Percentiles rank a stretch among this genome's conserved stretches.
These are phyloP conservation scores for Antheraea yamamai DNA, from an alignment of 2,888 invertebrate species.

Conservation along the genomic window DNA sequence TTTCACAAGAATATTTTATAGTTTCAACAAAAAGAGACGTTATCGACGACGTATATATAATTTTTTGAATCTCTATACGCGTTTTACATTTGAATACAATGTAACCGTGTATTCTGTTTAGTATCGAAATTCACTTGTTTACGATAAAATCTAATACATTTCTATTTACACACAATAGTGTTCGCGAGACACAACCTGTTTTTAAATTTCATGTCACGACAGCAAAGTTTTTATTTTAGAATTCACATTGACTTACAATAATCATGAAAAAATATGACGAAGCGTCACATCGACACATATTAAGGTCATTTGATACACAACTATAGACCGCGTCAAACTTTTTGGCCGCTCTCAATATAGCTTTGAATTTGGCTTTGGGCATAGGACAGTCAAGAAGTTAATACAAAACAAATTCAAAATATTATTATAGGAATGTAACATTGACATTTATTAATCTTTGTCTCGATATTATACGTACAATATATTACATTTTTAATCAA, in stretches of 20 bases:
- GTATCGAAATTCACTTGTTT: slow-evolving; percentile 44
- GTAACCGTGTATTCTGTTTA: slow-evolving; percentile 32
- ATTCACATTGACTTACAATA: not conserved
- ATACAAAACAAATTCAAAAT: too few species aligned
- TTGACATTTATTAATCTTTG: too few species aligned
- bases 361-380: too few species aligned
- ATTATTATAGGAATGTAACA: too few species aligned
- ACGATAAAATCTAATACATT: slow-evolving; percentile 59
- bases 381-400: too few species aligned
- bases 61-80: slow-evolving; percentile 32
- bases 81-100: slow-evolving; percentile 62
- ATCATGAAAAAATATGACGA: too few species aligned
- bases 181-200: slow-evolving; percentile 26
- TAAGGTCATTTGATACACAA: too few species aligned
- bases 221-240: not conserved
- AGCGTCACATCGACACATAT: too few species aligned
- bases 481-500: too few species aligned
- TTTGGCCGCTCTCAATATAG: too few species aligned
- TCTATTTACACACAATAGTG: slow-evolving; percentile 64
- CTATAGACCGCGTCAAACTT: too few species aligned
- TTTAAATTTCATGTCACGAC: slow-evolving; percentile 8
- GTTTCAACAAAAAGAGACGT: slow-evolving; percentile 24
- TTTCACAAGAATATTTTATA: not conserved
- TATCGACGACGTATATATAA: slow-evolving; percentile 27
- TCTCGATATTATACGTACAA: too few species aligned